Evolutionary conservation across 1,140 invertebrate species (phyloP).

Genomic region (Drosophila kepulauana): DNA sequence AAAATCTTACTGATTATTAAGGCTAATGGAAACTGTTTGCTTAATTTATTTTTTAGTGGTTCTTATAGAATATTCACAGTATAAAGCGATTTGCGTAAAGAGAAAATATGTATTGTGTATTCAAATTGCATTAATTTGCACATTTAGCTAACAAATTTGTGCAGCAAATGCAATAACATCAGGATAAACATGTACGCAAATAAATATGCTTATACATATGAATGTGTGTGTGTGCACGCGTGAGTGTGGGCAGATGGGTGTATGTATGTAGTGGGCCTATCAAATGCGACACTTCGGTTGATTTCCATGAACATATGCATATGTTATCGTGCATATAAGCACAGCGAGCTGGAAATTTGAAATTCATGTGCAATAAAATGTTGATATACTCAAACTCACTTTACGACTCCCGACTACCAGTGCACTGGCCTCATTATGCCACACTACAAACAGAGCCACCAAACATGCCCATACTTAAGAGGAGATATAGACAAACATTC

Average conservation of each 20-base stretch:
- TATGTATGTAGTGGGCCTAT: constrained; percentile 26
- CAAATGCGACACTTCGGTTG: constrained; percentile 47
- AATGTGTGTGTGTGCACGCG: not conserved
- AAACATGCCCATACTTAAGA: constrained; percentile 2
- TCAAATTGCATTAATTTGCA: constrained; percentile 47
- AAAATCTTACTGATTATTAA: no score
- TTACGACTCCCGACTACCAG: no score
- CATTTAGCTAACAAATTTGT: constrained; percentile 35
- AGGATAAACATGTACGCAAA: constrained; percentile 15
- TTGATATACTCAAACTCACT: constrained; percentile 35
- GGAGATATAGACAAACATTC: not conserved
- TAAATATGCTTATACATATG: not conserved
- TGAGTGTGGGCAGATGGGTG: not conserved
- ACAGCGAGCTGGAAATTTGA: constrained; percentile 32
- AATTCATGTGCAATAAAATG: constrained; percentile 65
- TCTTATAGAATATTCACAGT: no score
- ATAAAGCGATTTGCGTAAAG: not conserved
- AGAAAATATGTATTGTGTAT: constrained; percentile 10
- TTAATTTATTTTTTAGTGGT: not conserved
- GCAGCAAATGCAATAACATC: constrained; percentile 44
- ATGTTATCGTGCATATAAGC: no score
- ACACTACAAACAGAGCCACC: constrained; percentile 6
- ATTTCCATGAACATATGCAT: constrained; percentile 15
- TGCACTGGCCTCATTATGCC: constrained; percentile 50
- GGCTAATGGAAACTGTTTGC: not conserved